These are phyloP conservation scores for Noturus placidus DNA, from an alignment of 2,113 vertebrate species.

Conservation along the genomic window DNA sequence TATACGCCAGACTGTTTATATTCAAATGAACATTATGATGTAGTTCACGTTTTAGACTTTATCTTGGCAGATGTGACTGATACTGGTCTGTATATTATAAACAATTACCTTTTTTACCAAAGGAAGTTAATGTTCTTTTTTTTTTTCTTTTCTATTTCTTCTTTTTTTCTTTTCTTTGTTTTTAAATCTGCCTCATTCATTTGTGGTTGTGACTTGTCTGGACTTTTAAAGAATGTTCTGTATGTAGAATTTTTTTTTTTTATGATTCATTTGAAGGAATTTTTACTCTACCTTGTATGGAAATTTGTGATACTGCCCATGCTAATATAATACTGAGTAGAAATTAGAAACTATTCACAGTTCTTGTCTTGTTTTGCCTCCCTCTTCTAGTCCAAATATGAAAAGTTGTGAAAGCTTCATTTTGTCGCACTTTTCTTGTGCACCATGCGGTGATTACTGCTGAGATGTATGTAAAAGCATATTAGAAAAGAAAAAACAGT, in stretches of 20 bases:
- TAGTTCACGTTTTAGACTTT: constrained; percentile 68
- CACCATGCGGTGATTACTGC: constrained; percentile 28
- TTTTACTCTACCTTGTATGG: constrained; percentile 40
- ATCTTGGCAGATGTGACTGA: constrained; percentile 68
- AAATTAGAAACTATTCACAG: constrained; percentile 43
- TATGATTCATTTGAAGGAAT: constrained; percentile 21
- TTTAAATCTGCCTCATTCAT: not conserved
- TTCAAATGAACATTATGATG: constrained; percentile 40
- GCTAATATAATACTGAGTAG: constrained; percentile 38
- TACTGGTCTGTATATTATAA: constrained; percentile 71
- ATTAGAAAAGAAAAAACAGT: constrained; percentile 35
- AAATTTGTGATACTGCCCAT: constrained; percentile 48
- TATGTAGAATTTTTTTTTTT: constrained; percentile 18
- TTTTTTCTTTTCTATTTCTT: not conserved
- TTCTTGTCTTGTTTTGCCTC: constrained; percentile 41
- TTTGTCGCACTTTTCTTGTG: constrained; percentile 21
- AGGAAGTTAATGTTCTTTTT: constrained; percentile 67
- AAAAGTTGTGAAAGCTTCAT: constrained; percentile 26
- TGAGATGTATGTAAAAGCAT: constrained; percentile 45
- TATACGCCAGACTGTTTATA: constrained; percentile 56
- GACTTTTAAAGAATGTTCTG: constrained; percentile 24
- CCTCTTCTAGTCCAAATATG: constrained; percentile 2
- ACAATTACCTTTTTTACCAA: constrained; percentile 78
- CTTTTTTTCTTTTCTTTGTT: constrained; percentile 42
- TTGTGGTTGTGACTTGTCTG: constrained; percentile 14